phyloP scores from a whole-genome alignment of 35 echinoderm and acorn worm genomes.

The Apostichopus parvimensis region DNA sequence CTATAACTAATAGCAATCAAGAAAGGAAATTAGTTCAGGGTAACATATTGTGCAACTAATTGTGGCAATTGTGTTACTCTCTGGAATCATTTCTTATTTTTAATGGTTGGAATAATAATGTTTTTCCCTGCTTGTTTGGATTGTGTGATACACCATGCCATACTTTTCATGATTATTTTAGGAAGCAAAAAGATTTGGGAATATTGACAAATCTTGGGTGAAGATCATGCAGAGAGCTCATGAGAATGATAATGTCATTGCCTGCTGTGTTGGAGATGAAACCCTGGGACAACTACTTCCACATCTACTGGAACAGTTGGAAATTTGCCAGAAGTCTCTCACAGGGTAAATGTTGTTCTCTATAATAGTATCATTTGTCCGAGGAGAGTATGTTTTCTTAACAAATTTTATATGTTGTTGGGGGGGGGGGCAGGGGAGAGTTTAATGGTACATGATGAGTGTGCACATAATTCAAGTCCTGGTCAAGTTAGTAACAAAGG shows the following conservation, averaged over 20 bases:
- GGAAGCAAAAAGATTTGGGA: slow-evolving; percentile 98
- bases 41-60: background rate
- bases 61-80: background rate
- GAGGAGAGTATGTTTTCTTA: background rate
- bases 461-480: too few species aligned
- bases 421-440: too few species aligned
- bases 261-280: slow-evolving; percentile 98
- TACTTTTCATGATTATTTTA: slow-evolving; percentile 24
- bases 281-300: slow-evolving; percentile 95
- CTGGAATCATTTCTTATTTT: too few species aligned
- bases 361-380: background rate
- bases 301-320: slow-evolving; percentile 95
- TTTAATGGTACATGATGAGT: too few species aligned
- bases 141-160: background rate
- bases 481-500: too few species aligned
- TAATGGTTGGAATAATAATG: too few species aligned
- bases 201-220: slow-evolving; percentile 99
- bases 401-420: too few species aligned
- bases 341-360: slow-evolving; percentile 70
- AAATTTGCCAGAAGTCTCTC: slow-evolving; percentile 99
- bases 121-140: background rate
- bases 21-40: background rate
- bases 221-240: slow-evolving; percentile 99
- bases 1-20: background rate
- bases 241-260: slow-evolving; percentile 92